Evolutionary conservation across 2,113 vertebrate genomes (phyloP).

Genomic region (Anarhynchus alexandrinus): DNA sequence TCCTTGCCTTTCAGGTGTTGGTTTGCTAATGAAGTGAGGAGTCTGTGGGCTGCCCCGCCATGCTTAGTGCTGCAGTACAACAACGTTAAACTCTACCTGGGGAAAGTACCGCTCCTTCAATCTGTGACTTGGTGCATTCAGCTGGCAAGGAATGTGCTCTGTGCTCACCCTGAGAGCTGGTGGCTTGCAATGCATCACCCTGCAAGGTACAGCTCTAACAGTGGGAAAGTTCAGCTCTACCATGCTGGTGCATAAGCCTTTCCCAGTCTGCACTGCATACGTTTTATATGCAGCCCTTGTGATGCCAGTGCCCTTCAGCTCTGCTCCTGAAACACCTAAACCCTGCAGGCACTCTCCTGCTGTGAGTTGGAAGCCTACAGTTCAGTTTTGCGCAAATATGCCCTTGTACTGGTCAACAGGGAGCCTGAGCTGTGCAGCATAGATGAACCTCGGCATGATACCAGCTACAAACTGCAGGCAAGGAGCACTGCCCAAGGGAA

Average conservation of each 20-base stretch:
- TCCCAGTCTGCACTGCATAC: neutral
- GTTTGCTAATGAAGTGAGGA: neutral
- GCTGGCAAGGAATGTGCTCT: fast-evolving
- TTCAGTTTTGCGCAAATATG: neutral
- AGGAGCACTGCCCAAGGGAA: neutral
- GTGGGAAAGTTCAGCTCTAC: neutral
- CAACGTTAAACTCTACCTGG: fast-evolving
- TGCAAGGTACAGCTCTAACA: neutral
- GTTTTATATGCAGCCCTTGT: fast-evolving
- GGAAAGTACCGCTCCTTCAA: neutral
- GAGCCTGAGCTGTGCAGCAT: neutral
- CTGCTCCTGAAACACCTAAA: neutral
- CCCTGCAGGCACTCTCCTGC: neutral
- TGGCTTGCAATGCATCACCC: neutral
- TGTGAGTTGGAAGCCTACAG: neutral
- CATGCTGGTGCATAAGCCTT: neutral
- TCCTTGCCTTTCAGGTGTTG: neutral
- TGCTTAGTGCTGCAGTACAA: neutral
- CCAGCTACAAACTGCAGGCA: neutral
- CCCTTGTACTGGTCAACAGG: neutral
- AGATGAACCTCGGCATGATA: neutral
- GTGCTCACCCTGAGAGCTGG: neutral
- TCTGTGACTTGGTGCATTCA: neutral
- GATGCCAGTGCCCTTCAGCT: neutral
- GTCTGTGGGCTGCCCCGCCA: neutral